These are phyloP conservation scores for Ischnura elegans DNA, from an alignment of 2,888 invertebrate species.

Conservation along the genomic window DNA sequence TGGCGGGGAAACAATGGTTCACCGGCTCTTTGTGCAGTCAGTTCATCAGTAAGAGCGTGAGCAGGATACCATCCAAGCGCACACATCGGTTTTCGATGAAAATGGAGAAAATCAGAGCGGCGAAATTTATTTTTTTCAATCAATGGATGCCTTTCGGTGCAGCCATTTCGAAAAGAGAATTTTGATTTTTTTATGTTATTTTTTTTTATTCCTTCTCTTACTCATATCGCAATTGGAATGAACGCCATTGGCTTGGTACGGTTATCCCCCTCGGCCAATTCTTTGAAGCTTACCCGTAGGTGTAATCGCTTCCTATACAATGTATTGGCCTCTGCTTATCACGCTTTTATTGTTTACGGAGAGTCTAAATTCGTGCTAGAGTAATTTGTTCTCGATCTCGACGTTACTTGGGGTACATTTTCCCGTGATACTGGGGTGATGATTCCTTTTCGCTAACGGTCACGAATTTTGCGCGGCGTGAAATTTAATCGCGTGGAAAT, in stretches of 20 bases:
- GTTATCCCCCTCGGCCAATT: background rate
- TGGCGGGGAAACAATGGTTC: background rate
- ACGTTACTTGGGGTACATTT: too few species aligned
- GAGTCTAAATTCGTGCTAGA: too few species aligned
- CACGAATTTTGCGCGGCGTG: too few species aligned
- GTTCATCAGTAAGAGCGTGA: background rate
- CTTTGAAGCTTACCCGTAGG: background rate
- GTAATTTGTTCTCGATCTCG: too few species aligned
- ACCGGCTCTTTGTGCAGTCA: background rate
- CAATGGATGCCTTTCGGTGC: background rate
- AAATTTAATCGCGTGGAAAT: too few species aligned
- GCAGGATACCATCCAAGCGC: background rate
- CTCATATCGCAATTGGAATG: background rate
- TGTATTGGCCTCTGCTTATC: too few species aligned
- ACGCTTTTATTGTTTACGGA: too few species aligned
- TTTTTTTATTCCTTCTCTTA: background rate
- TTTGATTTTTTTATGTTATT: background rate
- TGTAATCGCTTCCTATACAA: background rate
- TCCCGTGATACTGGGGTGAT: too few species aligned
- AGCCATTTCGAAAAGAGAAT: background rate
- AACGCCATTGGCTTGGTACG: background rate
- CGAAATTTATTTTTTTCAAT: background rate
- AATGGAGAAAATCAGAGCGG: background rate
- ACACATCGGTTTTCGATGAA: slow-evolving; percentile 35
- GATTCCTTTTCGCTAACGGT: too few species aligned